Percentiles rank a stretch among this genome's conserved stretches.
Conservation (phyloP, 1,140 invertebrate species). For the Drosophila kohkoa region DNA sequence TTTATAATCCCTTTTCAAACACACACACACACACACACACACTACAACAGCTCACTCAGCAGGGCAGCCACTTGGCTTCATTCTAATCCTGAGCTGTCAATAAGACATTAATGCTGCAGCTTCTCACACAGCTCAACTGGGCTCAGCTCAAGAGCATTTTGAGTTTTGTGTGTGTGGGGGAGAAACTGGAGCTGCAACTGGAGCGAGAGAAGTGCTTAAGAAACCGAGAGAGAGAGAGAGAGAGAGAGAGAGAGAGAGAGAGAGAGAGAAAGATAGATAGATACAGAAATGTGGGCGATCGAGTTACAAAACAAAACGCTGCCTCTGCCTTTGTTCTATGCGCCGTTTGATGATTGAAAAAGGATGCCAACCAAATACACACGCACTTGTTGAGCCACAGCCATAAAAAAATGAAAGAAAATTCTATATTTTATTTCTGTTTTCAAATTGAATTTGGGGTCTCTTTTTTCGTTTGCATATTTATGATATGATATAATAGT, state of each 20-base stretch:
- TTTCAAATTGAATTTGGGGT: neutral
- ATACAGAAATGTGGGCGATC: slow-evolving; percentile 51
- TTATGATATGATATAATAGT: slow-evolving; percentile 58
- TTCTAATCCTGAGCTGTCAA: slow-evolving; percentile 80
- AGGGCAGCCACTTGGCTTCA: slow-evolving; percentile 64
- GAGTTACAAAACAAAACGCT: slow-evolving; percentile 61
- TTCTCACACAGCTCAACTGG: slow-evolving; percentile 42
- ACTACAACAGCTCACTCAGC: slow-evolving; percentile 20
- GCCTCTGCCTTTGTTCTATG: slow-evolving; percentile 45
- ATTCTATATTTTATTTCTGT: slow-evolving; percentile 13
- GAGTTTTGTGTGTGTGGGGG: neutral
- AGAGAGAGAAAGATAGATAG: neutral
- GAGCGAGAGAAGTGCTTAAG: slow-evolving; percentile 15
- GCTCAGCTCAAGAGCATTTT: slow-evolving; percentile 42
- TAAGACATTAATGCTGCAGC: slow-evolving; percentile 75
- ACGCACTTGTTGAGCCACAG: slow-evolving; percentile 57
- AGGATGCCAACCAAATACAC: slow-evolving; percentile 52
- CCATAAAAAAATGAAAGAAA: slow-evolving; percentile 26
- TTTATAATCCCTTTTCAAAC: slow-evolving; percentile 83
- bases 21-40: slow-evolving; percentile 44
- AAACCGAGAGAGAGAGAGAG: neutral
- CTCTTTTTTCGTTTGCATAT: slow-evolving; percentile 33
- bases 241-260: neutral
- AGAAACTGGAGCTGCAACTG: slow-evolving; percentile 6
- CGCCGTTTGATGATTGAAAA: slow-evolving; percentile 66